These are phyloP conservation scores for Caenorhabditis briggsae DNA, from an alignment of 1,140 invertebrate species.

Conservation along the genomic window DNA sequence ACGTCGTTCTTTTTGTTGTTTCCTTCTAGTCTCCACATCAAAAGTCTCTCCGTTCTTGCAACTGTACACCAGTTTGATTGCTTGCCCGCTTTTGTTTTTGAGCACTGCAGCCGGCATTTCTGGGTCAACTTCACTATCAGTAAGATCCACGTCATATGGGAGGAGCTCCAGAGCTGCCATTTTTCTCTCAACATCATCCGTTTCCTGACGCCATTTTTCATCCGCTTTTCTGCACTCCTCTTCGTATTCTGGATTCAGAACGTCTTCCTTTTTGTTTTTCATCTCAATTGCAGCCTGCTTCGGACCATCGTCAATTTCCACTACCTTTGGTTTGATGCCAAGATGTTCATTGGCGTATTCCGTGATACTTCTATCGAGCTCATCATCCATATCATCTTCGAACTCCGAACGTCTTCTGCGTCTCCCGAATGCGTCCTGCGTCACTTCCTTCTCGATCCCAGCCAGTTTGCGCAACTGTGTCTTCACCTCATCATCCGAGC, in stretches of 20 bases:
- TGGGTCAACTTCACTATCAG: constrained; percentile 40
- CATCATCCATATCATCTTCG: constrained; percentile 61
- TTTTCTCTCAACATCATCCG: constrained; percentile 31
- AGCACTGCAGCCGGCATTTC: constrained; percentile 38
- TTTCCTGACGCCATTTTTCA: constrained; percentile 27
- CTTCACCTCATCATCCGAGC: constrained; percentile 60
- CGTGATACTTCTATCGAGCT: constrained; percentile 54
- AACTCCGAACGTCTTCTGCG: constrained; percentile 52
- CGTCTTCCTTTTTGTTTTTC: not conserved
- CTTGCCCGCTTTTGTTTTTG: constrained; percentile 27
- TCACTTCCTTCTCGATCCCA: constrained; percentile 56
- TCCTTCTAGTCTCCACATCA: constrained; percentile 12
- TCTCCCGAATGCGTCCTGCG: constrained; percentile 36
- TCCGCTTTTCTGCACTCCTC: constrained; percentile 3
- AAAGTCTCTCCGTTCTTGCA: constrained; percentile 17
- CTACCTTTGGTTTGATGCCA: constrained; percentile 32
- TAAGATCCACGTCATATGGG: constrained; percentile 39
- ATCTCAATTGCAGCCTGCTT: not conserved
- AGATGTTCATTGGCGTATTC: constrained; percentile 59
- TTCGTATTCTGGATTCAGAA: not conserved
- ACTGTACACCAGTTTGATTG: constrained; percentile 17
- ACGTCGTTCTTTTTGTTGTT: not conserved
- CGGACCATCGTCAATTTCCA: constrained; percentile 39
- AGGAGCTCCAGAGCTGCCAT: constrained; percentile 51
- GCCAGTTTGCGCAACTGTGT: constrained; percentile 57